A percentile compares a stretch with the other conserved stretches of the same genome.
These are phyloP conservation scores for Cephus pygmeus DNA, from an alignment of 2,888 invertebrate genomes.

Conservation along the genomic window DNA sequence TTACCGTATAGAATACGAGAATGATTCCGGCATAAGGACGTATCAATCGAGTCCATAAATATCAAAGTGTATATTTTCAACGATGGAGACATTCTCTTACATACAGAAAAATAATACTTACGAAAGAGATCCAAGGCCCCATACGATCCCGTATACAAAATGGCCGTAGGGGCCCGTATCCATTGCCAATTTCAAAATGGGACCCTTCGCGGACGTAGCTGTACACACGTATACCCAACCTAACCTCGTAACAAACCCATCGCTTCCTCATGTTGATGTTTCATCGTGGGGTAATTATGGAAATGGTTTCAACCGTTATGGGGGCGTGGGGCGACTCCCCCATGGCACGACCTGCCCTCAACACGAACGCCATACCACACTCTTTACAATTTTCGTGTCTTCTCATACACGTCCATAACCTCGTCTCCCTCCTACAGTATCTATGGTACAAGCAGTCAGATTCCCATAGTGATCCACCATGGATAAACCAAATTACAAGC, in stretches of 20 bases:
- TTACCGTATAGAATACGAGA: background rate
- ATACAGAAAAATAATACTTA: background rate
- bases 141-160: background rate
- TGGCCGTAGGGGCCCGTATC: background rate
- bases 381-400: conserved; percentile 33
- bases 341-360: conserved; percentile 45
- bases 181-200: background rate
- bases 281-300: conserved; percentile 52
- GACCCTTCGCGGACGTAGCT: background rate
- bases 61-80: background rate
- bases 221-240: background rate
- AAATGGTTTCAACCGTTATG: conserved; percentile 58
- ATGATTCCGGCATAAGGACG: background rate
- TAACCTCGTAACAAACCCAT: conserved; percentile 5
- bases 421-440: background rate
- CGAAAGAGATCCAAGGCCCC: background rate
- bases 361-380: background rate
- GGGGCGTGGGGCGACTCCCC: conserved; percentile 44
- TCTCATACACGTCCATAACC: conserved; percentile 13
- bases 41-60: background rate
- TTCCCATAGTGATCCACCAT: background rate
- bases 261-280: conserved; percentile 19
- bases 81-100: background rate
- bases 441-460: background rate
- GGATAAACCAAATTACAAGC: background rate